Evolutionary conservation across 1,140 invertebrate species (phyloP), one percentile per base, ranked within the genome.

Genomic region (Drosophila orena): DNA sequence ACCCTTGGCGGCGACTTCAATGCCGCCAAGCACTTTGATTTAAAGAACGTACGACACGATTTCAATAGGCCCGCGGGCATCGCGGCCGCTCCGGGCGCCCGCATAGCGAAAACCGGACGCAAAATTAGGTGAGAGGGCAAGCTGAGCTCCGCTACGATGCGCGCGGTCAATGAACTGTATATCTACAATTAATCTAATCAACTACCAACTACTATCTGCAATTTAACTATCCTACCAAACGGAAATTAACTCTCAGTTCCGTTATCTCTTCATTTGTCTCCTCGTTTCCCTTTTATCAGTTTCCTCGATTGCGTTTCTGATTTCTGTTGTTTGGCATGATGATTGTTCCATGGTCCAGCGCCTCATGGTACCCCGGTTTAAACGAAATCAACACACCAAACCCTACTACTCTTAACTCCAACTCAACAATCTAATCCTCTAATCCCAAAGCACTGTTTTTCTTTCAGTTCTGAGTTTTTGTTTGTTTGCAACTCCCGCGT

Each of bases 51-150:
- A 61, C 80, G 79, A 40, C 78, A 91, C 72, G 89, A 92, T 91
- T 92, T 92, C 74, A 92, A 92, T 92, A 90, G 80, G 73, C 91
- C 91, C 60, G 81, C 76, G 70, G 91, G 90, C 61, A 76, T 61
- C 68, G 86, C 90, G 43, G 91, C 91, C 57, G 90, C 86, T 49
- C 77, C 90, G 69, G 84, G 81, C 60, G 77, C 65, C 56, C 88
- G 81, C 58, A 78, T 61, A 50, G 52, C 86, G 49, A 92, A 92
- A 80, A 73, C 88, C 80, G 91, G 91, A 92, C 88, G 91, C 73
- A 91, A 91, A 91, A 91, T 92, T 92, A 92, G 91, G 91, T 92
- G 91, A 92, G 91, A 84, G 90, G 77, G 75, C 77, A 80, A 90
- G 76, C 72, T 73, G 65, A 47, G 58, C 58, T 40, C 22, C 14